These are phyloP conservation scores for Drosophila seclusa DNA, from an alignment of 2,888 invertebrate species.

Conservation along the genomic window DNA sequence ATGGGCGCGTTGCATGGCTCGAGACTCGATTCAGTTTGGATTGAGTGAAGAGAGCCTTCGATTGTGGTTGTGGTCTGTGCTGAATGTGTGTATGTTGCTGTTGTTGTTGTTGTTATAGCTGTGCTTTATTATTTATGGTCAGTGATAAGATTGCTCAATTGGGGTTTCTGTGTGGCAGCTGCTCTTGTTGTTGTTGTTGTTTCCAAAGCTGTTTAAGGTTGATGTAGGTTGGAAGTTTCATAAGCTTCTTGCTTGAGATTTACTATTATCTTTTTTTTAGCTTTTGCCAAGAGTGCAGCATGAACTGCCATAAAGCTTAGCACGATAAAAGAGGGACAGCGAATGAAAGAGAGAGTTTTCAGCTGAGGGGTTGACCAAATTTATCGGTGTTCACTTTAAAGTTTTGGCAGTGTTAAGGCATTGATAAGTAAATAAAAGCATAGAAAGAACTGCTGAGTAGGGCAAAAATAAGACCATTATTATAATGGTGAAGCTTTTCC, in stretches of 20 bases:
- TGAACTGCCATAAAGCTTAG: conserved; percentile 48
- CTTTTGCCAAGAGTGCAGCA: conserved; percentile 29
- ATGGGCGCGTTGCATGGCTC: conserved; percentile 74
- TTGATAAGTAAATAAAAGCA: not conserved
- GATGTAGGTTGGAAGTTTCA: conserved; percentile 75
- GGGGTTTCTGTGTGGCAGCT: conserved; percentile 44
- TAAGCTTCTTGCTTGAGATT: conserved; percentile 54
- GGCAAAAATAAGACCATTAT: not conserved
- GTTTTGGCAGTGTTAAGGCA: not conserved
- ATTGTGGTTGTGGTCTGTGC: conserved; percentile 31
- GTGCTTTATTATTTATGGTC: conserved; percentile 69
- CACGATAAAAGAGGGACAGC: conserved; percentile 20
- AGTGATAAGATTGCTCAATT: conserved; percentile 78
- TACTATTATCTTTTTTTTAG: conserved; percentile 35
- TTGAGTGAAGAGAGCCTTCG: conserved; percentile 31
- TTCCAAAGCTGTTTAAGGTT: conserved; percentile 63
- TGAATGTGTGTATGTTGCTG: conserved; percentile 24
- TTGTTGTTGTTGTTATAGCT: conserved; percentile 37
- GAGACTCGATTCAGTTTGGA: conserved; percentile 44
- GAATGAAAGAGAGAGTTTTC: not conserved
- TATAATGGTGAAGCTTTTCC: not conserved
- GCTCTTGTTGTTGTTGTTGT: conserved; percentile 8
- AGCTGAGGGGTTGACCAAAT: not conserved
- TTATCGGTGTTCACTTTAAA: conserved; percentile 9
- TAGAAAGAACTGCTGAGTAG: not conserved